Evolutionary conservation across 2,888 invertebrate species (phyloP), one percentile per base, ranked within the genome.

Genomic region (Eubasilissa splendida): DNA sequence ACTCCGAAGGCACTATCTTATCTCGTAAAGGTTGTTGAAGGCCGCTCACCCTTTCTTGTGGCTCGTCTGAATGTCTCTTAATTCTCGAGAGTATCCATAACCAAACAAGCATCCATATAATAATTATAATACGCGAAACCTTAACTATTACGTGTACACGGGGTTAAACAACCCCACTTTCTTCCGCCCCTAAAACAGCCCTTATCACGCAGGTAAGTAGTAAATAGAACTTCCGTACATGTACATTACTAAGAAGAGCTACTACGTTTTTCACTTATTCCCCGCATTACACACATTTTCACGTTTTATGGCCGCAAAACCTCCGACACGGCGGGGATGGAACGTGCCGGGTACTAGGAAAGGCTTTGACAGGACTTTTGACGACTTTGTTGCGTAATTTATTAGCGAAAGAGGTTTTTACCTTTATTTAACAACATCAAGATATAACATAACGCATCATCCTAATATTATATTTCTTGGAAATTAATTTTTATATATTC

Each of bases 211-310:
- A 7, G 53, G 42, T 50, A 52, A 42, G 53, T 14, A 53, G 68
- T 42, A 52, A 52, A 68, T 68, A 68, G 68, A 68, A 14, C 68
- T n/a, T 53, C 68, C 60, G 68, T 68, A 68, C 53, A 42, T 42
- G 52, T 68, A 22, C 53, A 68, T 68, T 68, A 68, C 42, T 14
- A 56, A 71, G 71, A 56, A 56, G 54, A 54, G 71, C 31, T 71
- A 71, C 71, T 71, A 54, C 56, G 71, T 54, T 71, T 71, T 71
- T 71, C 71, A 71, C 71, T 71, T 71, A 63, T 71, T 33, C 71
- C 54, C 12, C 71, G 56, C 71, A 58, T 71, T 71, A 71, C 71
- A 71, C 71, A 22, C 54, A 71, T 71, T 71, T 71, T 54, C 56
- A 71, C 71, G 33, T 22, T 71, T 71, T 71, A 71, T 54, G 71